Evolutionary conservation across 2,888 invertebrate genomes (phyloP).

Genomic region (Ectropis crepuscularia): DNA sequence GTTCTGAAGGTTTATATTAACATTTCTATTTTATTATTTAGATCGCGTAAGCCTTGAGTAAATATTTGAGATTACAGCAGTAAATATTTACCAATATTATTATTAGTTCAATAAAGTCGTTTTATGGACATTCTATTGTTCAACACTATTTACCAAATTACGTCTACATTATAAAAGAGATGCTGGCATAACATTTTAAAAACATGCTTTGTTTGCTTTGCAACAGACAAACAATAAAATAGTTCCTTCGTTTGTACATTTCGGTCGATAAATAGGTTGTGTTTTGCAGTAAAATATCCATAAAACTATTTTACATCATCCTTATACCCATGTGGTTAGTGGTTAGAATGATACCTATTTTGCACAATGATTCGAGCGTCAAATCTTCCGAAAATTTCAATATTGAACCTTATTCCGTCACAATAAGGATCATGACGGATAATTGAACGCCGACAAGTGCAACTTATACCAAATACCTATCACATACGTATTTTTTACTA

Average conservation of each 20-base stretch:
- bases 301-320: constrained; percentile 24
- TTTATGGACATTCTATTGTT: constrained; percentile 7
- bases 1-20: too few species aligned
- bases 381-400: background rate
- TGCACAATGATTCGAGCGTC: background rate
- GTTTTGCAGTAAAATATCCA: constrained; percentile 25
- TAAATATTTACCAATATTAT: background rate
- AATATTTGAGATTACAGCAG: too few species aligned
- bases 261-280: background rate
- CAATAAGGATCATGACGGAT: background rate
- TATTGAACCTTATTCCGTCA: background rate
- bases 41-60: too few species aligned
- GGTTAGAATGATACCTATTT: constrained; percentile 18
- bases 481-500: background rate
- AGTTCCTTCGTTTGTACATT: background rate
- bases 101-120: constrained; percentile 1
- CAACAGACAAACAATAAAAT: background rate
- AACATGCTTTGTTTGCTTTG: background rate
- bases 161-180: too few species aligned
- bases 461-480: constrained; percentile 2
- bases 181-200: background rate
- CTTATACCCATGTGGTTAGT: constrained; percentile 18
- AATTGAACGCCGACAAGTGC: background rate
- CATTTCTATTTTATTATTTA: too few species aligned
- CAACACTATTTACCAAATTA: background rate